Evolutionary conservation across 2,888 invertebrate species (phyloP).

Genomic region (Falcaria lacertinaria): DNA sequence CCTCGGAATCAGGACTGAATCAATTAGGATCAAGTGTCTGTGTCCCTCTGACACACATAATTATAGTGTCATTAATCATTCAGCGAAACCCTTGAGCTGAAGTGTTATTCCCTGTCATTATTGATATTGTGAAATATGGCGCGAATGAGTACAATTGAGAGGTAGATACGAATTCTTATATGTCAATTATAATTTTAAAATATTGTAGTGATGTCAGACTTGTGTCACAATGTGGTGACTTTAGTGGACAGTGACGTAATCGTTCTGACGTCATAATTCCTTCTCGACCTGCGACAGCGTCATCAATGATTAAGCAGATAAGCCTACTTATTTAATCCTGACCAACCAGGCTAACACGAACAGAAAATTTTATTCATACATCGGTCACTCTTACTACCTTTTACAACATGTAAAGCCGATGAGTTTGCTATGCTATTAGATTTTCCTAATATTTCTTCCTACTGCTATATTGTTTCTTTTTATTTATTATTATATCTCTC

Average conservation of each 20-base stretch:
- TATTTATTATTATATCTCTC: no score
- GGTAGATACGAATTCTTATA: not conserved
- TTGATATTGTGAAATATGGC: not conserved
- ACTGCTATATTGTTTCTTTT: no score
- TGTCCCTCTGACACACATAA: conserved; percentile 10
- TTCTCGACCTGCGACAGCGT: not conserved
- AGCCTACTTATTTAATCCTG: no score
- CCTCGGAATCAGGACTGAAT: conserved; percentile 5
- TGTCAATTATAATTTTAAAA: not conserved
- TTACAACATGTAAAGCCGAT: no score
- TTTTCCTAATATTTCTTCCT: no score
- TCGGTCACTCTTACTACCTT: no score
- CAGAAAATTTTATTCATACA: no score
- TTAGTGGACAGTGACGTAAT: not conserved
- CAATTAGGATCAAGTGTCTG: conserved; percentile 16
- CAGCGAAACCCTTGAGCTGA: conserved; percentile 7
- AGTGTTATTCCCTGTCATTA: not conserved
- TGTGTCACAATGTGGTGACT: not conserved
- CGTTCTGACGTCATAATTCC: not conserved
- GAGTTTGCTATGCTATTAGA: no score
- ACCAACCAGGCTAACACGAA: no score
- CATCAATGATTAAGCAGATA: not conserved
- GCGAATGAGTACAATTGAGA: not conserved
- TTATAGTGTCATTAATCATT: conserved; percentile 16
- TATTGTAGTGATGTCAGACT: not conserved